phyloP scores from a whole-genome alignment of 2,113 vertebrate genomes.

The Hyperopisus bebe region DNA sequence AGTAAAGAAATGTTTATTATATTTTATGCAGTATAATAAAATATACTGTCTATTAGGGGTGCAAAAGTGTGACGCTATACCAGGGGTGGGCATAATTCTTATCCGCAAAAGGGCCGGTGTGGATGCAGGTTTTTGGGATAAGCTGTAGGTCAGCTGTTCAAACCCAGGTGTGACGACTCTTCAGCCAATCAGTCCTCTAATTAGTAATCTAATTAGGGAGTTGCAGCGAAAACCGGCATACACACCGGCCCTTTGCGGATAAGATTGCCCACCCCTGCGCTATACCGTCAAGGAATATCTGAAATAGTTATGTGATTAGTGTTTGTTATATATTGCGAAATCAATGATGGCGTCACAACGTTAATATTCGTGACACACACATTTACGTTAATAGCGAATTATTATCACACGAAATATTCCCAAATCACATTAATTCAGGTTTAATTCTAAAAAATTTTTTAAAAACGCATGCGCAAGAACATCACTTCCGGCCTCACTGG shows the following conservation, averaged over 20 bases:
- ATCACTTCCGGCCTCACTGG: neutral
- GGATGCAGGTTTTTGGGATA: too few relatives aligned
- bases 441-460: neutral
- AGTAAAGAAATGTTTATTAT: neutral
- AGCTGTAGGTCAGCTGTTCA: too few relatives aligned
- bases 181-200: too few relatives aligned
- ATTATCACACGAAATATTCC: neutral
- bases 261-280: too few relatives aligned
- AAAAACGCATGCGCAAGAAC: neutral
- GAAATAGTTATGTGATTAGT: neutral
- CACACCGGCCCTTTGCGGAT: too few relatives aligned
- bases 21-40: too few relatives aligned
- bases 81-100: too few relatives aligned
- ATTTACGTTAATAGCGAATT: neutral
- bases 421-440: neutral
- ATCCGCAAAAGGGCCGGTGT: too few relatives aligned
- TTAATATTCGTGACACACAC: neutral
- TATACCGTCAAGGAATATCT: neutral
- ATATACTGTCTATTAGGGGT: neutral
- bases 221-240: too few relatives aligned
- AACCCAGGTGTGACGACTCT: too few relatives aligned
- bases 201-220: too few relatives aligned
- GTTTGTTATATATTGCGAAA: neutral
- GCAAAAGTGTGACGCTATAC: neutral
- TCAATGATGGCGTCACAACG: neutral